A percentile compares a stretch with the other conserved stretches of the same genome.
phyloP scores from a whole-genome alignment of 2,113 vertebrate species.

The Stomatorhinus ivindoensis region DNA sequence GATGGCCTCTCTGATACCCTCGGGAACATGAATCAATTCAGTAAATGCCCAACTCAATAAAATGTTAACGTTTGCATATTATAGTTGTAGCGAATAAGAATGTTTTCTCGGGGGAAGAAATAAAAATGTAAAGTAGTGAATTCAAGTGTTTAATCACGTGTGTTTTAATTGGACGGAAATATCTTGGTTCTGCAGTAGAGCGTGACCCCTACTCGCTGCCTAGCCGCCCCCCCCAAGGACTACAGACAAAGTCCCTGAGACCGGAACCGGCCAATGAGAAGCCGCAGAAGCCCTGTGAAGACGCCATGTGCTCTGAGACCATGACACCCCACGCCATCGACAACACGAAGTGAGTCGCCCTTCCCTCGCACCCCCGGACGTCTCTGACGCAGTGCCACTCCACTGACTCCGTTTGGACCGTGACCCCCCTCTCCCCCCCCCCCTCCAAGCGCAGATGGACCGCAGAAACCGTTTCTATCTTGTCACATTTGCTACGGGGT shows the following conservation, averaged over 20 bases:
- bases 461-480: neutral
- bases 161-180: neutral
- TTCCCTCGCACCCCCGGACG: neutral
- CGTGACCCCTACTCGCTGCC: neutral
- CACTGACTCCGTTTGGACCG: neutral
- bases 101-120: neutral
- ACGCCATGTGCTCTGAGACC: conserved; percentile 70
- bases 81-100: neutral
- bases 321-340: conserved; percentile 46
- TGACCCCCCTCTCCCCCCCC: neutral
- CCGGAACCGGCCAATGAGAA: conserved; percentile 69
- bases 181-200: neutral
- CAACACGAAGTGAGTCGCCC: conserved; percentile 69
- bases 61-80: neutral
- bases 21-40: neutral
- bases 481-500: neutral
- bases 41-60: neutral
- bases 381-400: neutral
- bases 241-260: conserved; percentile 65
- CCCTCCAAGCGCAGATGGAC: neutral
- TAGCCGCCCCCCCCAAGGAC: conserved; percentile 24
- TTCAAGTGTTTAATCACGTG: neutral
- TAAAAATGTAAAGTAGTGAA: neutral
- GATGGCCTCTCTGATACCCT: neutral
- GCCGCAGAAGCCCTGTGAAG: conserved; percentile 54